phyloP scores from a whole-genome alignment of 1,140 invertebrate genomes.

The Drosophila baimaii region DNA sequence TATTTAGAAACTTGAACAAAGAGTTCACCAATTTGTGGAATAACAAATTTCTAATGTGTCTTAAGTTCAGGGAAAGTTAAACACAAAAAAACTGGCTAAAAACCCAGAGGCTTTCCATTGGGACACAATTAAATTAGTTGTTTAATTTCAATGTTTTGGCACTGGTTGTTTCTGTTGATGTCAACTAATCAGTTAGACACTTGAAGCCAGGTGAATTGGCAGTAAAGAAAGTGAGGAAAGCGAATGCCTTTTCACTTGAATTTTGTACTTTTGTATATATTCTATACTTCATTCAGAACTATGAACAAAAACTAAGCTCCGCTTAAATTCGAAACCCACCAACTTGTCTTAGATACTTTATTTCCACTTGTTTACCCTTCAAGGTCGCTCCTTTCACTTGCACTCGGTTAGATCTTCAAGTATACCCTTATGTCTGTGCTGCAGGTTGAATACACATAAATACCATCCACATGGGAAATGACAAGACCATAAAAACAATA shows the following conservation, averaged over 20 bases:
- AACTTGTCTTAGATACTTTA: constrained; percentile 10
- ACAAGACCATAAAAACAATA: constrained; percentile 33
- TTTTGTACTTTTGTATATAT: not conserved
- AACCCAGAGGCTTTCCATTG: not conserved
- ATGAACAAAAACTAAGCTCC: no score
- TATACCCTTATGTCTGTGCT: constrained; percentile 5
- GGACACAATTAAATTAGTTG: constrained; percentile 14
- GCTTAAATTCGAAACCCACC: not conserved
- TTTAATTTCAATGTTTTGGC: constrained; percentile 16
- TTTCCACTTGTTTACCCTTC: constrained; percentile 7
- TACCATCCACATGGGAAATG: constrained; percentile 27
- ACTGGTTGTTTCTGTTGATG: not conserved
- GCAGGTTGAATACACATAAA: constrained; percentile 20
- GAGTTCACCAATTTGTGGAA: not conserved
- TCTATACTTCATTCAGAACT: not conserved
- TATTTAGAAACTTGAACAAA: not conserved
- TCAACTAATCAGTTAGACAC: constrained; percentile 6
- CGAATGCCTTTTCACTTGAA: not conserved
- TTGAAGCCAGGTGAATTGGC: not conserved
- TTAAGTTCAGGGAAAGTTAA: constrained; percentile 5
- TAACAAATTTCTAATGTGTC: not conserved
- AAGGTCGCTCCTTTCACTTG: constrained; percentile 46
- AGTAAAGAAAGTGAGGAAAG: constrained; percentile 8
- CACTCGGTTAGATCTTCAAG: constrained; percentile 1
- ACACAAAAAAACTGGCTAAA: constrained; percentile 8